These are phyloP conservation scores for Chrysopa pallens DNA, from an alignment of 1,140 invertebrate species.

Conservation along the genomic window DNA sequence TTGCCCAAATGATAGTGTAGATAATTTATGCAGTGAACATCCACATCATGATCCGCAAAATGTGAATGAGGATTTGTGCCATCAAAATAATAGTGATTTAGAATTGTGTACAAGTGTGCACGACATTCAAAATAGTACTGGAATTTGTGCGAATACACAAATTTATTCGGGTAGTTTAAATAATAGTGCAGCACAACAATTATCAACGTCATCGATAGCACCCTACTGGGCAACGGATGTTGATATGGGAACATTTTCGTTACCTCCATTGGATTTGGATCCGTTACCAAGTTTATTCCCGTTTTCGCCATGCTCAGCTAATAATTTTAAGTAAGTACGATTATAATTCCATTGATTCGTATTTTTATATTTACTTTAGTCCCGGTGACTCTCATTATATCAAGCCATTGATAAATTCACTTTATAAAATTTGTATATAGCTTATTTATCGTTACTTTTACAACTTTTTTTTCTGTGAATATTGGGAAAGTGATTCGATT, in stretches of 20 bases:
- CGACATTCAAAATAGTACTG: neutral
- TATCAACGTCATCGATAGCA: neutral
- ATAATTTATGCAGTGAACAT: neutral
- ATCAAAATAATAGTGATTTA: neutral
- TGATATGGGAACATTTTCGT: conserved; percentile 63
- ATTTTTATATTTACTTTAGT: too few relatives aligned
- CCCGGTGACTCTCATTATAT: too few relatives aligned
- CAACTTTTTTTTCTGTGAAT: too few relatives aligned
- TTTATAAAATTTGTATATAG: too few relatives aligned
- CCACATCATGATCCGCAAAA: too few relatives aligned
- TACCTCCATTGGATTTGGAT: conserved; percentile 56
- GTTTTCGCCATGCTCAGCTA: conserved; percentile 47
- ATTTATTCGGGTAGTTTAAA: neutral
- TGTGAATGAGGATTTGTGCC: too few relatives aligned
- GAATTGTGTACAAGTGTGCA: neutral
- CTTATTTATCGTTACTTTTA: too few relatives aligned
- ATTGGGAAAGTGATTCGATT: too few relatives aligned
- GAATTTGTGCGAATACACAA: neutral
- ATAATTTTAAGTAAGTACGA: neutral
- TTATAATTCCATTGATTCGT: neutral
- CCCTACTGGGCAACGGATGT: conserved; percentile 36
- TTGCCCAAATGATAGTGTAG: neutral
- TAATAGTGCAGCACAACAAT: neutral
- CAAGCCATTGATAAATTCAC: too few relatives aligned
- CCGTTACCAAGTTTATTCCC: conserved; percentile 52